Conservation (phyloP, 2,113 vertebrate genomes). For the Sinosuthora webbiana region DNA sequence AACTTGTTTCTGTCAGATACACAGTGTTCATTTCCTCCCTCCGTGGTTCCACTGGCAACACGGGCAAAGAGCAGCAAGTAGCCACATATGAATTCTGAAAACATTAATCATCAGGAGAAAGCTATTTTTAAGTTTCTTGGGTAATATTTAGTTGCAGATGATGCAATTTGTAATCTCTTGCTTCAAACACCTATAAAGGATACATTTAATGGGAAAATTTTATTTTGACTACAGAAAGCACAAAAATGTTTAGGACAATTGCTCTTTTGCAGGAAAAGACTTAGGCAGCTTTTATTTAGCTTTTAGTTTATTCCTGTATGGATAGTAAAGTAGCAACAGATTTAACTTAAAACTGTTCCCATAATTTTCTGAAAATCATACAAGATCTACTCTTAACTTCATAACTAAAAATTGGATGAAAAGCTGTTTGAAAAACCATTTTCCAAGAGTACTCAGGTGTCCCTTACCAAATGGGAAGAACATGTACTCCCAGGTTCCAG, state of each 20-base stretch:
- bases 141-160: background rate
- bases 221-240: background rate
- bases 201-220: background rate
- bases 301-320: background rate
- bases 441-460: background rate
- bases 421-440: background rate
- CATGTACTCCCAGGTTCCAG: background rate
- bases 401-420: background rate
- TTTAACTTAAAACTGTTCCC: background rate
- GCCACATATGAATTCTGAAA: background rate
- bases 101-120: background rate
- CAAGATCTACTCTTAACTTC: background rate
- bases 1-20: background rate
- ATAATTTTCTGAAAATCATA: background rate
- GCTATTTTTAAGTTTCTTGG: background rate
- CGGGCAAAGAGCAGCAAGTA: background rate
- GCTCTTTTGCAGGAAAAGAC: background rate
- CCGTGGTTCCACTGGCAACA: background rate
- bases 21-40: background rate
- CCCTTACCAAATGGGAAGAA: background rate
- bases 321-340: background rate
- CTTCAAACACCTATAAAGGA: background rate
- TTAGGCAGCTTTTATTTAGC: background rate
- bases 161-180: background rate
- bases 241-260: background rate